phyloP scores from a whole-genome alignment of 2,113 vertebrate genomes.

The Protobothrops flavoviridis region DNA sequence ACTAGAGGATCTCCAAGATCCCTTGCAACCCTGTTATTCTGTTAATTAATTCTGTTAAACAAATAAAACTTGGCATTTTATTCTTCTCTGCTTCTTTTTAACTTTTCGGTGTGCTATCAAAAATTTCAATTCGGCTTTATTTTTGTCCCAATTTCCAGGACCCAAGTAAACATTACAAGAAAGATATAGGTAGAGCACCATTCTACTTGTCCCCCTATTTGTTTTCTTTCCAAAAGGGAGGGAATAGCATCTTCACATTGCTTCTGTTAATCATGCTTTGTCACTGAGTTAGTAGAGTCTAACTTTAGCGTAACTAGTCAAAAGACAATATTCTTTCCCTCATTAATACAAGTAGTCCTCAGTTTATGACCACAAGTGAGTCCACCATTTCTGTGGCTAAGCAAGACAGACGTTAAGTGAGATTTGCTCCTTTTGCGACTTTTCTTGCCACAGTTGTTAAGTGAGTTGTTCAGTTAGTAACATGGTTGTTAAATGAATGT shows the following conservation, averaged over 20 bases:
- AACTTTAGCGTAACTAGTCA: background rate
- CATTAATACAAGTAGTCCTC: background rate
- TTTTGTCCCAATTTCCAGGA: background rate
- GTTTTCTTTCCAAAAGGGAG: background rate
- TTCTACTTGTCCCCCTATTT: background rate
- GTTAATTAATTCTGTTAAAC: slow-evolving; percentile 1
- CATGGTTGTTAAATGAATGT: background rate
- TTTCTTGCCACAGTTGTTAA: background rate
- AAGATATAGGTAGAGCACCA: background rate
- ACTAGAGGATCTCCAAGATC: background rate
- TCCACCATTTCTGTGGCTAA: background rate
- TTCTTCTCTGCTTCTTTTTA: slow-evolving; percentile 7
- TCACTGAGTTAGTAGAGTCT: background rate
- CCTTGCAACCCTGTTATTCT: background rate
- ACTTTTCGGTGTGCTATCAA: slow-evolving; percentile 10
- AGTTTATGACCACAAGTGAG: background rate
- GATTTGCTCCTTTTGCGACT: background rate
- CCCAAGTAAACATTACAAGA: background rate
- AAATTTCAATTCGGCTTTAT: slow-evolving; percentile 21
- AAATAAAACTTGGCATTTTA: background rate
- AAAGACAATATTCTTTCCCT: background rate
- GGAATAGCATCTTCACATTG: background rate
- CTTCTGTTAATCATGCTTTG: background rate
- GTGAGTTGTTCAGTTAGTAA: background rate
- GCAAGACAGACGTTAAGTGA: background rate